Evolutionary conservation across 2,113 vertebrate species (phyloP).

Genomic region (Stegostoma tigrinum): DNA sequence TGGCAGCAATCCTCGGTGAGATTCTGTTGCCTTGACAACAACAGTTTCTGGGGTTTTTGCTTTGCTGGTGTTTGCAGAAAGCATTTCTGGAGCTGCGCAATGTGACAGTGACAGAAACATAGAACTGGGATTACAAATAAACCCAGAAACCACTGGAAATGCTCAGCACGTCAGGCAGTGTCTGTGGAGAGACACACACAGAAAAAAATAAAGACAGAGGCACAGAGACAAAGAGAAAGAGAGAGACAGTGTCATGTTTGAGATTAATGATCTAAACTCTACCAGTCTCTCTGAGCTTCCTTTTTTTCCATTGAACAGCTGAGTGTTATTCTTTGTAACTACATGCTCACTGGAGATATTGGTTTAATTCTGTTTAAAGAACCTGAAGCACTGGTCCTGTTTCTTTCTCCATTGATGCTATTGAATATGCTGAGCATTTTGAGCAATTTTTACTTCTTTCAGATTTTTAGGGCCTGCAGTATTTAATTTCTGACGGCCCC

Average conservation of each 20-base stretch:
- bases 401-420: background rate
- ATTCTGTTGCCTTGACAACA: background rate
- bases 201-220: too few species aligned
- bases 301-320: background rate
- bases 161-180: background rate
- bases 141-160: background rate
- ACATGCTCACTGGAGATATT: background rate
- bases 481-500: background rate
- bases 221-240: too few species aligned
- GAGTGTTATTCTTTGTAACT: background rate
- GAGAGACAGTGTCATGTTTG: background rate
- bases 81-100: background rate
- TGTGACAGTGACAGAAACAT: background rate
- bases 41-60: background rate
- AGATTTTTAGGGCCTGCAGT: too few species aligned
- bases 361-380: background rate
- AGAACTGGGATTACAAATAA: background rate
- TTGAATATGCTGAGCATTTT: background rate
- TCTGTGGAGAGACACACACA: background rate
- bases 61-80: background rate
- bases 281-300: background rate
- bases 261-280: background rate
- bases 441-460: too few species aligned
- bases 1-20: background rate
- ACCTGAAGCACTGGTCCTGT: background rate